phyloP scores from a whole-genome alignment of 2,797 vertebrate genomes.

The Tiaroga cobitis region DNA sequence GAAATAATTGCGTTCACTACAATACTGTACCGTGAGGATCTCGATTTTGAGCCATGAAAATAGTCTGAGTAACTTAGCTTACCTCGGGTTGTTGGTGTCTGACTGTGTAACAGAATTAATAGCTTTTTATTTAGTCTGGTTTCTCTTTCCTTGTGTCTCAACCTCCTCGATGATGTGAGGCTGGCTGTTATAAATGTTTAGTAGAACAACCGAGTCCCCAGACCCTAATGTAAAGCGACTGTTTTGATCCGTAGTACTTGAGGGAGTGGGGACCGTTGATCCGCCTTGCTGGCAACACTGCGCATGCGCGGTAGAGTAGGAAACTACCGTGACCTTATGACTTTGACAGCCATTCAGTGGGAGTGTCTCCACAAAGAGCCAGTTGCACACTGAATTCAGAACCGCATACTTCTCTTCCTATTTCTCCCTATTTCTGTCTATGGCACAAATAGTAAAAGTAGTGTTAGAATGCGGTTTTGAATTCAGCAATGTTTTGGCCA shows the following conservation, averaged over 20 bases:
- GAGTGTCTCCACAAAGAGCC: not conserved
- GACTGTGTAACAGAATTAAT: not conserved
- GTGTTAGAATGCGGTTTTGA: not conserved
- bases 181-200: not conserved
- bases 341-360: not conserved
- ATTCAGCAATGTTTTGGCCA: not conserved
- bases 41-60: not conserved
- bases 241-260: not conserved
- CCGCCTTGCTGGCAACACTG: not conserved
- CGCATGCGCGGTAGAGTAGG: constrained; percentile 10
- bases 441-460: not conserved
- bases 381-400: not conserved
- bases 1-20: not conserved
- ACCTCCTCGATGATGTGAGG: not conserved
- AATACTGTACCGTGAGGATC: not conserved
- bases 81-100: not conserved
- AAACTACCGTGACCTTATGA: no score
- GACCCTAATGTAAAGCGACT: not conserved
- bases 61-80: not conserved
- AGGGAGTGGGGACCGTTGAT: not conserved
- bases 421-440: not conserved
- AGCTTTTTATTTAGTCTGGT: not conserved
- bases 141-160: not conserved
- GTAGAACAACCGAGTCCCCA: not conserved
- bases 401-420: no score